These are phyloP conservation scores for Planiliza haematocheilus DNA, from an alignment of 2,113 vertebrate species.

Conservation along the genomic window DNA sequence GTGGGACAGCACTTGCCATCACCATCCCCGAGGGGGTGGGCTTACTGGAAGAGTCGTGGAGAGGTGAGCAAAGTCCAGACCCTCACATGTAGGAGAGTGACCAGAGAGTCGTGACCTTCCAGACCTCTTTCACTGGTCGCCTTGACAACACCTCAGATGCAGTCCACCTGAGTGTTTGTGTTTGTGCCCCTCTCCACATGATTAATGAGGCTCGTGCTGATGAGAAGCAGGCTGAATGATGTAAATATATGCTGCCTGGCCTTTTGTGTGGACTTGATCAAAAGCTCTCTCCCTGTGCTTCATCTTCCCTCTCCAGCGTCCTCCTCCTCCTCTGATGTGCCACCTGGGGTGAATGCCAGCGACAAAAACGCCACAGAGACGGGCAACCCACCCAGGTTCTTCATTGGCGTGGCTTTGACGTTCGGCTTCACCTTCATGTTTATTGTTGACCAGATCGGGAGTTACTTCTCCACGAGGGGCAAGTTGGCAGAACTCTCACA, in stretches of 20 bases:
- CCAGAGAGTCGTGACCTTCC: no score
- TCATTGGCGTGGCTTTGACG: conserved; percentile 82
- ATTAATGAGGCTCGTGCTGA: conserved; percentile 2
- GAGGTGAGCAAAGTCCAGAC: conserved; percentile 44
- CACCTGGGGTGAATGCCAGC: conserved; percentile 42
- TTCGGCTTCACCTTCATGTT: conserved; percentile 87
- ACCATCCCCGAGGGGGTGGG: conserved; percentile 83
- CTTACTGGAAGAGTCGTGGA: conserved; percentile 71
- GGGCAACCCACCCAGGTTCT: conserved; percentile 68
- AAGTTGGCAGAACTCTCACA: conserved; percentile 38
- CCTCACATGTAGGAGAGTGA: no score
- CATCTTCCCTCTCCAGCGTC: conserved; percentile 58
- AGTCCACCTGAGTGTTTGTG: conserved; percentile 6
- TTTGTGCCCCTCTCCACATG: conserved; percentile 5
- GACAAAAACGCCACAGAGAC: conserved; percentile 29
- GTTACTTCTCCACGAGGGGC: conserved; percentile 77
- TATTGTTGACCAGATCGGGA: conserved; percentile 82
- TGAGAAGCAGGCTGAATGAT: conserved; percentile 21
- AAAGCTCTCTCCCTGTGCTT: conserved; percentile 30
- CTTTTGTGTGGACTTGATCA: conserved; percentile 38
- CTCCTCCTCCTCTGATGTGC: conserved; percentile 54
- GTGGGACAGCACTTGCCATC: conserved; percentile 78
- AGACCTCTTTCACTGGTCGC: neutral
- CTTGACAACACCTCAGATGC: neutral
- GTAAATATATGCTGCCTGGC: neutral